Evolutionary conservation across 2,888 invertebrate genomes (phyloP).

Genomic region (Cactoblastis cactorum): DNA sequence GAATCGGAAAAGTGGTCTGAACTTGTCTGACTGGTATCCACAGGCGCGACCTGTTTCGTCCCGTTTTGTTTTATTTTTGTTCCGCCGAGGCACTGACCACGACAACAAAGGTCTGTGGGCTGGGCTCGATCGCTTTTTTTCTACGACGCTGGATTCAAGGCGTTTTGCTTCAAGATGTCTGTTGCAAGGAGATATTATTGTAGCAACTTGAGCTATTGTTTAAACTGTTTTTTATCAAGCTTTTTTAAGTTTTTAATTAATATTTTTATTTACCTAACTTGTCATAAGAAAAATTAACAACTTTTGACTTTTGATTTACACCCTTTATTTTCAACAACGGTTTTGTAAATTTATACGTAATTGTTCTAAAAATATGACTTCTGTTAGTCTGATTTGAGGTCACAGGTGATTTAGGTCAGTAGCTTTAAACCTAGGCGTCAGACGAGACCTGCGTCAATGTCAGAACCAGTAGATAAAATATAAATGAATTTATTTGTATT

Average conservation of each 20-base stretch:
- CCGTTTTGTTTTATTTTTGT: constrained; percentile 74
- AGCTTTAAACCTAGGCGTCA: not conserved
- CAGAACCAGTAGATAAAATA: not conserved
- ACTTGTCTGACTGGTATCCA: constrained; percentile 62
- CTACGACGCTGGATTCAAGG: constrained; percentile 47
- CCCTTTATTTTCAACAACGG: too few species aligned
- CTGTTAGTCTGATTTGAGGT: constrained; percentile 5
- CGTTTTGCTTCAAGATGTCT: constrained; percentile 33
- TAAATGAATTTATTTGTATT: not conserved
- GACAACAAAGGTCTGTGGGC: constrained; percentile 73
- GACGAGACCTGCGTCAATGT: constrained; percentile 13
- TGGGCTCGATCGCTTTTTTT: constrained; percentile 55
- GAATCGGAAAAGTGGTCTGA: constrained; percentile 56
- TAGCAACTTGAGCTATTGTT: not conserved
- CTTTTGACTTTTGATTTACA: not conserved
- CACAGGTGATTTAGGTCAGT: constrained; percentile 11
- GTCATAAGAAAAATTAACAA: not conserved
- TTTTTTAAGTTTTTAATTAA: constrained; percentile 4
- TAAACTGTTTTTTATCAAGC: not conserved
- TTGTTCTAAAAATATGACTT: not conserved
- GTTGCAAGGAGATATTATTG: constrained; percentile 4
- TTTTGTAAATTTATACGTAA: not conserved
- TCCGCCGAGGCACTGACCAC: constrained; percentile 76
- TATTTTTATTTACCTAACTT: not conserved
- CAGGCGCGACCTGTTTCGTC: constrained; percentile 58